Evolutionary conservation across 2,888 invertebrate genomes (phyloP).

Genomic region (Dryomyza anilis): DNA sequence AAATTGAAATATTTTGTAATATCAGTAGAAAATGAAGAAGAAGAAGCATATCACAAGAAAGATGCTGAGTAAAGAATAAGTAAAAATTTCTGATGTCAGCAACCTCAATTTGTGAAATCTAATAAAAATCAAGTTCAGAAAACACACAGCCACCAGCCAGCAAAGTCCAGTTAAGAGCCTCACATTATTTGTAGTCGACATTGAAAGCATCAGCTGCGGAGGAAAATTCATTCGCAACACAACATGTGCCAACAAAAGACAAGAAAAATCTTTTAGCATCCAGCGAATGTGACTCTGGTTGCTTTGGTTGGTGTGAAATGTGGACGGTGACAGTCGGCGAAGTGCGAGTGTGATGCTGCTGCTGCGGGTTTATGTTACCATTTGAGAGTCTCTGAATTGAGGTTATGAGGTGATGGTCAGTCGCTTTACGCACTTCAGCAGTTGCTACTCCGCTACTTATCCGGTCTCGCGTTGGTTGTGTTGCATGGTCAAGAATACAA

Average conservation of each 20-base stretch:
- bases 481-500: too few species aligned
- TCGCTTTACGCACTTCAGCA: too few species aligned
- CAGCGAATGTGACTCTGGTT: too few species aligned
- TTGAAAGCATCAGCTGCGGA: background rate
- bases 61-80: background rate
- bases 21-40: too few species aligned
- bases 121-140: background rate
- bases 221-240: background rate
- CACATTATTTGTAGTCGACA: background rate
- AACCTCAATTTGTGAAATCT: background rate
- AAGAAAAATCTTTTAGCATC: too few species aligned
- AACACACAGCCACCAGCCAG: background rate
- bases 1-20: too few species aligned
- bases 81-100: background rate
- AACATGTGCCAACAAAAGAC: too few species aligned
- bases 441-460: too few species aligned
- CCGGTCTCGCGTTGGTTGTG: too few species aligned
- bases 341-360: background rate
- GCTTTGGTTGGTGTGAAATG: background rate
- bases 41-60: background rate
- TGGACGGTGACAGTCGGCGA: background rate
- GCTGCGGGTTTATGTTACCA: background rate
- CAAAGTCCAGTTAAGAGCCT: background rate
- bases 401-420: slow-evolving; percentile 19
- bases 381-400: background rate